These are phyloP conservation scores for Macaca nemestrina DNA, from an alignment of 2,113 vertebrate species.

Conservation along the genomic window DNA sequence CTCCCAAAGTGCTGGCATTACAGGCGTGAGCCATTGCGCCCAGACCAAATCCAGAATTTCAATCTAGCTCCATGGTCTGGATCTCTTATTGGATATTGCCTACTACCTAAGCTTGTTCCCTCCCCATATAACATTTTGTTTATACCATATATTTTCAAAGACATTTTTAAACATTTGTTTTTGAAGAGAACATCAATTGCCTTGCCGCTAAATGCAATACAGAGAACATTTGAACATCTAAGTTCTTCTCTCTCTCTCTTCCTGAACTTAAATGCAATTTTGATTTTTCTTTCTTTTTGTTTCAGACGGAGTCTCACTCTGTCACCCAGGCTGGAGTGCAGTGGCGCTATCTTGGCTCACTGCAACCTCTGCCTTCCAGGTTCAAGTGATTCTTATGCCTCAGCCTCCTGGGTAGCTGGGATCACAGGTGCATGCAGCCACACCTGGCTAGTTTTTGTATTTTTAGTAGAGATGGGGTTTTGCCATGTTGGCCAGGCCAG, in stretches of 20 bases:
- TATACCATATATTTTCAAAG: neutral
- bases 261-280: neutral
- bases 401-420: too few species aligned
- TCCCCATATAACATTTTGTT: neutral
- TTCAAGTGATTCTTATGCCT: too few species aligned
- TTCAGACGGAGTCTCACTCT: too few species aligned
- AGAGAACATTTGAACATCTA: conserved; percentile 12
- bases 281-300: neutral
- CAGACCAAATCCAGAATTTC: neutral
- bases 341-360: too few species aligned
- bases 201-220: neutral
- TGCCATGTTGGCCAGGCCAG: too few species aligned
- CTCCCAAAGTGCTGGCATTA: too few species aligned
- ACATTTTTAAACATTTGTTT: neutral
- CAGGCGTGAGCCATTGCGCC: too few species aligned
- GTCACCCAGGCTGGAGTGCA: too few species aligned
- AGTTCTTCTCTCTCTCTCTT: neutral
- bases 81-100: neutral
- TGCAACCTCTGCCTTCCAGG: too few species aligned
- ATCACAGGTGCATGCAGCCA: too few species aligned
- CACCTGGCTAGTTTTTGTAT: too few species aligned
- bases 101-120: neutral
- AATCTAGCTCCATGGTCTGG: neutral
- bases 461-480: too few species aligned
- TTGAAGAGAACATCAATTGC: neutral